Evolutionary conservation across 2,888 invertebrate species (phyloP), one percentile per base, ranked within the genome.

Genomic region (Aleiodes leptofemur): DNA sequence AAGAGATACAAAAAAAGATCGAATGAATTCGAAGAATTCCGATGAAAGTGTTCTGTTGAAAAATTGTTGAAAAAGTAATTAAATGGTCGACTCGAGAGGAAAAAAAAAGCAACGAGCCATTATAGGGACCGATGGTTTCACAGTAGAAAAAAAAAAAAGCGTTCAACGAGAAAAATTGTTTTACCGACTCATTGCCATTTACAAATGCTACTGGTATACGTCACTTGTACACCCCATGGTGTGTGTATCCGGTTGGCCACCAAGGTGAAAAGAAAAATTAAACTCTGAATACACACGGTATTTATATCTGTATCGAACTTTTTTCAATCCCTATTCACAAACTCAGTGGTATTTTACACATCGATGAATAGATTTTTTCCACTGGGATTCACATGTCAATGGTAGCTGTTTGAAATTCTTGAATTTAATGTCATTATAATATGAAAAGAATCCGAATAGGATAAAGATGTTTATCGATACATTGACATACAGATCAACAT

Each of bases 51-150:
- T 61, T 43, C 48, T 29, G 23, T 16, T 73, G 68, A 73, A 77
- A 78, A 80, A 80, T 78, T 78, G 74, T 75, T 75, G 75, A 72
- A 78, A 80, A 80, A 75, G 76, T 80, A 80, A 80, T 80, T 80
- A 78, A 80, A 80, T 77, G 77, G 73, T 64, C 72, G 72, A 73
- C 7, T 50, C 43, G 11, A 57, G 48, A 69, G 34, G 57, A 23
- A 23, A 38, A 23, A 23, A 38, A 68, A 57, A 51, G 53, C 34
- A 31, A 38, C 5, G 13, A 57, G 34, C 48, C 43, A 66, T 50
- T 66, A 72, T 34, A 34, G 50, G 48, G 29, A n/a, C 72, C 6
- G 16, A 9, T 55, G 56, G 16, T 29, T 66, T 23, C 11, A n/a
- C 50, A 66, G 14, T 66, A 23, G 48, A 34, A 34, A 34, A 34